Percentiles rank a stretch among this genome's conserved stretches.
Conservation (phyloP, 2,113 vertebrate species). For the Halcyon senegalensis region DNA sequence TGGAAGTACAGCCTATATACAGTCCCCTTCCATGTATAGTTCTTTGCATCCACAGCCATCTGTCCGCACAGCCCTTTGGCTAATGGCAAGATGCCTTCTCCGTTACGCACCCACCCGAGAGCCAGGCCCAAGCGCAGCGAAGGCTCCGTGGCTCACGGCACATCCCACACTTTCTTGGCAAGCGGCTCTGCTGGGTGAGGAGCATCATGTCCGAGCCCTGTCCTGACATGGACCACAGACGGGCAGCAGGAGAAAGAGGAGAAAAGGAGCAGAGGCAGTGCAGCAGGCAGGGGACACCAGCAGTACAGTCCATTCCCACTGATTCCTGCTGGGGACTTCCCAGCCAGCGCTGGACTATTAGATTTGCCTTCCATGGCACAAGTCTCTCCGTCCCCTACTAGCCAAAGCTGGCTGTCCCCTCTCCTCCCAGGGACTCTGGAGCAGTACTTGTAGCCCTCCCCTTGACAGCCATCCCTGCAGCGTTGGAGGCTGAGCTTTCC, state of each 20-base stretch:
- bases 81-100: background rate
- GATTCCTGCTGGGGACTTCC: background rate
- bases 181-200: background rate
- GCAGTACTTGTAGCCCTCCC: background rate
- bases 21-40: background rate
- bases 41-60: background rate
- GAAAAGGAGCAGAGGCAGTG: background rate
- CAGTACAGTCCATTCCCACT: background rate
- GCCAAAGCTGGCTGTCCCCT: accelerated
- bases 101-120: background rate
- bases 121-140: background rate
- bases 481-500: background rate
- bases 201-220: accelerated
- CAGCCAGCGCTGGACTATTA: background rate
- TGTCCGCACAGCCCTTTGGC: background rate
- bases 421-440: background rate
- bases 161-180: background rate
- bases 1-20: background rate
- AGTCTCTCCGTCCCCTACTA: background rate
- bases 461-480: background rate
- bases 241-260: background rate
- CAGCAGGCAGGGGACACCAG: background rate
- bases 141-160: background rate
- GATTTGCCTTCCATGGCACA: background rate
- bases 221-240: accelerated